Conservation (phyloP, 2,113 vertebrate genomes). For the Salvelinus fontinalis region DNA sequence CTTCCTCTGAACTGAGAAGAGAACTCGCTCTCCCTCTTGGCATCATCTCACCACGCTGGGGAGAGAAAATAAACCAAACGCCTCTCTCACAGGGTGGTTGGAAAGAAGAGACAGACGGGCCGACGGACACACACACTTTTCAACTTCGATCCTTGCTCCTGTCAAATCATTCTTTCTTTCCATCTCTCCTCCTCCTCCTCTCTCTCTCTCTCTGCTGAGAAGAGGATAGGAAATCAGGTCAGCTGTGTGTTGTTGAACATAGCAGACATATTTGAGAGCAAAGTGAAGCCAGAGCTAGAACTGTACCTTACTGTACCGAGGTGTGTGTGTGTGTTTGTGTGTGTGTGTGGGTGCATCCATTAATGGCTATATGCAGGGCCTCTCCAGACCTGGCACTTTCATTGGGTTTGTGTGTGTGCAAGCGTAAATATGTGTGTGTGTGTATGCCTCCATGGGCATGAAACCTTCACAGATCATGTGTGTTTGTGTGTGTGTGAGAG, state of each 20-base stretch:
- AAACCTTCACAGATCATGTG: no score
- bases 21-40: constrained; percentile 34
- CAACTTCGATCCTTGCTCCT: not conserved
- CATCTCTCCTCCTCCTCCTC: constrained; percentile 20
- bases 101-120: constrained; percentile 20
- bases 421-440: no score
- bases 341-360: not conserved
- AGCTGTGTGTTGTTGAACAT: constrained; percentile 59
- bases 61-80: constrained; percentile 60
- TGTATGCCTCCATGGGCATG: no score
- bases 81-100: constrained; percentile 40
- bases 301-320: constrained; percentile 50
- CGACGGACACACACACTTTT: not conserved
- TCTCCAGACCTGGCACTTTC: no score
- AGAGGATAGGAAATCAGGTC: constrained; percentile 61
- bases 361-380: constrained; percentile 11
- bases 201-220: constrained; percentile 31
- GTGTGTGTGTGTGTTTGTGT: constrained; percentile 26
- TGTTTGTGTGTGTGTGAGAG: no score
- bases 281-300: constrained; percentile 40
- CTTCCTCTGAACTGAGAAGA: constrained; percentile 48
- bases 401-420: no score
- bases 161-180: constrained; percentile 9
- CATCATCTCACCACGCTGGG: constrained; percentile 58
- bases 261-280: constrained; percentile 65